Evolutionary conservation across 1,140 invertebrate species (phyloP).

Genomic region (Sminthurinus signatus): DNA sequence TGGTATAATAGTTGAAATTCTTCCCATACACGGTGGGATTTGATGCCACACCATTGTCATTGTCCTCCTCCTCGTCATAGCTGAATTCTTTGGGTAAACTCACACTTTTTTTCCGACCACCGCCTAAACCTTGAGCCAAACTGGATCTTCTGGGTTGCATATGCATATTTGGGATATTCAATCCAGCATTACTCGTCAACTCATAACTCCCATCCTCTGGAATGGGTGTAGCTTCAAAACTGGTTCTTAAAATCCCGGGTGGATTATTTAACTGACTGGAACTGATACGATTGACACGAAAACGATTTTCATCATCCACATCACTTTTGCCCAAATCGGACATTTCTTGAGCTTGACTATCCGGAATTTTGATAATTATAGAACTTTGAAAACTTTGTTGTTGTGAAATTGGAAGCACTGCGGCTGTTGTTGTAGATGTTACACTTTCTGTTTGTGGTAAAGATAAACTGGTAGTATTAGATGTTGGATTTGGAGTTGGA

Average conservation of each 20-base stretch:
- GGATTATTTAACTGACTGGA: constrained; percentile 22
- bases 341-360: not conserved
- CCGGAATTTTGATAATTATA: too few relatives aligned
- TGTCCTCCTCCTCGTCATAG: constrained; percentile 21
- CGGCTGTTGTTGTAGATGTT: not conserved
- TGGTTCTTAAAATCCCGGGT: constrained; percentile 9
- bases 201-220: constrained; percentile 34
- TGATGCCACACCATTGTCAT: not conserved
- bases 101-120: constrained; percentile 40
- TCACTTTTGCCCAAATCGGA: not conserved
- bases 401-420: too few relatives aligned
- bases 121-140: constrained; percentile 39
- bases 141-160: constrained; percentile 36
- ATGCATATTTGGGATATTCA: constrained; percentile 26
- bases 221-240: constrained; percentile 13
- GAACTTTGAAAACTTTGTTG: too few relatives aligned
- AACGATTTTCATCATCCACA: constrained; percentile 24
- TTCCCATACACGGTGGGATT: constrained; percentile 35
- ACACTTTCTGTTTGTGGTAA: not conserved
- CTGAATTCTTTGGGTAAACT: constrained; percentile 39
- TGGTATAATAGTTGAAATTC: constrained; percentile 49
- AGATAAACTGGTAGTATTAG: not conserved
- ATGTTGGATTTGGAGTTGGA: not conserved
- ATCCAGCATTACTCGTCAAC: not conserved
- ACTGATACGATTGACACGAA: constrained; percentile 37